Percentiles rank a stretch among this genome's conserved stretches.
Conservation (phyloP, 2,888 invertebrate genomes). For the Troides oblongomaculatus region DNA sequence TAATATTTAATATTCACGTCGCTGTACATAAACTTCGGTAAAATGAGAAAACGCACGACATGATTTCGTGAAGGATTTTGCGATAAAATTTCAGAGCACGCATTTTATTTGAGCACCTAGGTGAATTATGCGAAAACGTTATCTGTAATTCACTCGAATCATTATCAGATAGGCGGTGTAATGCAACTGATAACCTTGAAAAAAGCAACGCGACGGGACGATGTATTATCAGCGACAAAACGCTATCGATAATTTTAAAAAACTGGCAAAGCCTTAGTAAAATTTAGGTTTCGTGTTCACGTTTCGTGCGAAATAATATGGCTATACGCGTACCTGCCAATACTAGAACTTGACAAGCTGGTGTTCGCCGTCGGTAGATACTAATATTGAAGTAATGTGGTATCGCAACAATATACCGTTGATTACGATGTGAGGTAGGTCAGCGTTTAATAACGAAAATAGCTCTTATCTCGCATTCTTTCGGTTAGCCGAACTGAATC, state of each 20-base stretch:
- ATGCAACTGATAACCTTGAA: slow-evolving; percentile 44
- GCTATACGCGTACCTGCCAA: neutral
- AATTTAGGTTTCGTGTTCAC: neutral
- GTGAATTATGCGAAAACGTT: slow-evolving; percentile 29
- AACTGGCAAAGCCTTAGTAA: neutral
- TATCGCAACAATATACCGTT: slow-evolving; percentile 29
- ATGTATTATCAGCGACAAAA: slow-evolving; percentile 28
- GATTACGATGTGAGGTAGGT: slow-evolving; percentile 43
- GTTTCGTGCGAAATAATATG: neutral
- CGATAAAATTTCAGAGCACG: slow-evolving; percentile 18
- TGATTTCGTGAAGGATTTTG: neutral
- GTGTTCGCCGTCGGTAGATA: slow-evolving; percentile 1
- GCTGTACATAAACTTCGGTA: neutral
- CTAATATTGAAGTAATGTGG: slow-evolving; percentile 10
- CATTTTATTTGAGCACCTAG: slow-evolving; percentile 12
- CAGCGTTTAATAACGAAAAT: slow-evolving; percentile 35
- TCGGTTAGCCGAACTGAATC: neutral
- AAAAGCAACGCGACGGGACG: slow-evolving; percentile 28
- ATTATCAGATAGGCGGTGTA: slow-evolving; percentile 44
- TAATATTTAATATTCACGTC: too few species aligned
- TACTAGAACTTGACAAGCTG: slow-evolving; percentile 6
- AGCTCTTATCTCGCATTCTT: slow-evolving; percentile 32
- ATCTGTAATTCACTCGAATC: slow-evolving; percentile 27
- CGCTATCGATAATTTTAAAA: slow-evolving; percentile 27
- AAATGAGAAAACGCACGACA: neutral